phyloP scores from a whole-genome alignment of 2,113 vertebrate genomes.

The Nettapus auritus region DNA sequence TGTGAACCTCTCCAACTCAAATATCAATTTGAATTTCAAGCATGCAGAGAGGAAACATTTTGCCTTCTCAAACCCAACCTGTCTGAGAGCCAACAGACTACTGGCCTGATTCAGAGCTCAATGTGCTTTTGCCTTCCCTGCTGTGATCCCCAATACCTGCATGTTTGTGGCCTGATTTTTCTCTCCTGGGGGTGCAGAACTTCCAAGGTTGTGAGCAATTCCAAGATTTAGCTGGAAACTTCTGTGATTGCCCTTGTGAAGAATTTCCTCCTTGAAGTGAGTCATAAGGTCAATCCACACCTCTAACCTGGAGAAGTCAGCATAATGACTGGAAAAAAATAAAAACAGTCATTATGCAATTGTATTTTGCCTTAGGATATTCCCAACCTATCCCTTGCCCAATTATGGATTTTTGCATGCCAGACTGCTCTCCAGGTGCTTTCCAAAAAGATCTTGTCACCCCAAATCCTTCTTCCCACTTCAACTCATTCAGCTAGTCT shows the following conservation, averaged over 20 bases:
- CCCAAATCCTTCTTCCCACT: not conserved
- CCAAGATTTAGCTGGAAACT: not conserved
- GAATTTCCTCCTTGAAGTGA: not conserved
- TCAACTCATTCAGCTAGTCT: not conserved
- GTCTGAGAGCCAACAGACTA: not conserved
- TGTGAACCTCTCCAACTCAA: not conserved
- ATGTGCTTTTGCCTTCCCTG: not conserved
- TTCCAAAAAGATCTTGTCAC: not conserved
- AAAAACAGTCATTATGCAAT: not conserved
- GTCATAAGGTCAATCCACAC: rapidly evolving
- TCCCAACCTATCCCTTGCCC: not conserved
- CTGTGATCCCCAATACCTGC: not conserved
- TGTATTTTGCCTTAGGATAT: not conserved
- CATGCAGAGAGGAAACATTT: not conserved
- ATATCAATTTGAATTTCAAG: slow-evolving; percentile 37
- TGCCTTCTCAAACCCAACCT: not conserved
- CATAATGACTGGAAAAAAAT: not conserved
- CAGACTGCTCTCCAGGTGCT: not conserved
- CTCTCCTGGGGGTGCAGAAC: not conserved
- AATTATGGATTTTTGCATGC: not conserved
- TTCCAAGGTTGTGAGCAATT: not conserved
- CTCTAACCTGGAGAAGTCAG: not conserved
- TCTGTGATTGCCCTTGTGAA: not conserved
- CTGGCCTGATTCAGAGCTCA: not conserved
- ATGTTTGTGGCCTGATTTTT: not conserved